Base-by-base conservation (phyloP, 1,140 invertebrate genomes). In the Bombus breviceps region DNA sequence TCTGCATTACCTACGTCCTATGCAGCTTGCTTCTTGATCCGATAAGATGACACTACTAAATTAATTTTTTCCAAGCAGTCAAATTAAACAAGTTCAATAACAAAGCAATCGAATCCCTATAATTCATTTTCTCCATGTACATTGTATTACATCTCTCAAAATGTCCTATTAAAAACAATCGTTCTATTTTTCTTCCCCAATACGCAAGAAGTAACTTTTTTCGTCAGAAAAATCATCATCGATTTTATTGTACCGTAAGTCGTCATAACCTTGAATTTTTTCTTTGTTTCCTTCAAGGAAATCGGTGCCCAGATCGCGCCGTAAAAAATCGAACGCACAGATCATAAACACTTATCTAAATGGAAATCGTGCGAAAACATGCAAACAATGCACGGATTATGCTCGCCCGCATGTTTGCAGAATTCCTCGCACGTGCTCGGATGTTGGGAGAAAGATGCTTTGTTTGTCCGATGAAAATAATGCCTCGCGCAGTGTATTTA, bases 31-130 rank as follows among this genome's bases (percentile, higher is more conserved):
- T n/a, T 43, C 43, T 72, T 1, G n/a, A 86, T 84, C 68, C 86
- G 84, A 91, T 82, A 88, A 93, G 93, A 93, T 93, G 92, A 92
- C 93, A 93, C 90, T 87, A 94, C 92, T 25, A 79, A 82, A 73
- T 73, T 57, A 80, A 53, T 22, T 41, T 68, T 84, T 85, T 84
- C 78, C 5, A 13, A 1, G 12, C 2, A 18, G 25, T 0, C 13
- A 32, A 18, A 34, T 32, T 6, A 2, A 32, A 66, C n/a, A 18
- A 34, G 15, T 66, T 0, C 32, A 18, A 32, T 5, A 66, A 66
- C 32, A 2, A 18, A 34, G 2, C 6, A 13, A 13, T 72, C 6
- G 6, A 72, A 22, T 1, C 18, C 47, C 13, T 28, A 1, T 5
- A 2, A 39, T 62, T 64, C 18, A 41, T 39, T n/a, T 10, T n/a